phyloP scores from a whole-genome alignment of 1,140 invertebrate genomes.

The Drosophila burlai region DNA sequence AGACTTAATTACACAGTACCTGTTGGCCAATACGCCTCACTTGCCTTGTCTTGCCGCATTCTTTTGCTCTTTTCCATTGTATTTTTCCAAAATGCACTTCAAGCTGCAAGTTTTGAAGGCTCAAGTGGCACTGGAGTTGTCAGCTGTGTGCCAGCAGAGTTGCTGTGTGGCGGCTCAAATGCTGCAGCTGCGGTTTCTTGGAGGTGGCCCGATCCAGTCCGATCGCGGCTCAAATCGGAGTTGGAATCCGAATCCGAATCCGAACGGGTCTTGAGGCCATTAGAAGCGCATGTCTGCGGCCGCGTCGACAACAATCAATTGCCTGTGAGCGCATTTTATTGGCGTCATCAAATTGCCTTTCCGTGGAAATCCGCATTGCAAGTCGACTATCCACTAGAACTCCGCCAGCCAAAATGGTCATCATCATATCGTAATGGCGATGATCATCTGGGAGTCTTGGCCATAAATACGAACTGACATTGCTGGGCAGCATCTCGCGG shows the following conservation, averaged over 20 bases:
- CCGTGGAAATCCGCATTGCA: constrained; percentile 70
- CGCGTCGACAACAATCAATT: constrained; percentile 77
- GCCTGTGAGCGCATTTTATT: constrained; percentile 81
- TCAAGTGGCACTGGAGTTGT: constrained; percentile 77
- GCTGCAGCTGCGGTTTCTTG: constrained; percentile 57
- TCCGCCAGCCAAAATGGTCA: constrained; percentile 69
- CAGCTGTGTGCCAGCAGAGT: constrained; percentile 61
- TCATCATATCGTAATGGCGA: constrained; percentile 45
- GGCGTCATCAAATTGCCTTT: constrained; percentile 76
- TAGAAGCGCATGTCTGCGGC: constrained; percentile 74
- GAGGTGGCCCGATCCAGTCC: constrained; percentile 37
- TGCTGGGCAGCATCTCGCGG: constrained; percentile 20
- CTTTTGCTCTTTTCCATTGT: constrained; percentile 42
- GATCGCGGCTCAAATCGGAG: constrained; percentile 4
- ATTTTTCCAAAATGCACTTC: constrained; percentile 68
- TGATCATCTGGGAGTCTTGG: constrained; percentile 43
- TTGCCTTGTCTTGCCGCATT: constrained; percentile 16
- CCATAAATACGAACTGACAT: constrained; percentile 69
- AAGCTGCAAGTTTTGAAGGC: constrained; percentile 71
- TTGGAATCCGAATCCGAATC: constrained; percentile 15
- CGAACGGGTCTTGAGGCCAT: constrained; percentile 52
- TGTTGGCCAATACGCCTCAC: background rate
- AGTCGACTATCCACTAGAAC: constrained; percentile 74
- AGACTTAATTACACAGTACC: constrained; percentile 1
- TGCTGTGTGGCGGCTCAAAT: constrained; percentile 42